phyloP scores from a whole-genome alignment of 2,888 invertebrate species.

The Morpho achilles region DNA sequence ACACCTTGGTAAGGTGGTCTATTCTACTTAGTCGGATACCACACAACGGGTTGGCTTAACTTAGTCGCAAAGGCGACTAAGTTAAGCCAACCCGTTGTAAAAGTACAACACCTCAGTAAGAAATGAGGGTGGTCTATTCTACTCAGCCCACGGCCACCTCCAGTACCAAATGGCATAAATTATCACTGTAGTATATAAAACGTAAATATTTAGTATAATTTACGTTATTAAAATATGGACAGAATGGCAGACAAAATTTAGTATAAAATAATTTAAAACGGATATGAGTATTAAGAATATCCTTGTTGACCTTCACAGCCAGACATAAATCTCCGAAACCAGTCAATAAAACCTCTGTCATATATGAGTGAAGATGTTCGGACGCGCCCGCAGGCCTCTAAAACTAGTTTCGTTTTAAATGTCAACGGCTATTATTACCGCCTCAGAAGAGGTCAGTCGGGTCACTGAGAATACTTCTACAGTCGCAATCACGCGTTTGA shows the following conservation, averaged over 20 bases:
- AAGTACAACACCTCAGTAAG: too few species aligned
- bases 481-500: constrained; percentile 26
- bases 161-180: too few species aligned
- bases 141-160: too few species aligned
- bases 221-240: constrained; percentile 1
- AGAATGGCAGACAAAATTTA: not conserved
- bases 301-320: constrained; percentile 22
- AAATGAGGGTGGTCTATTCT: too few species aligned
- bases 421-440: constrained; percentile 69
- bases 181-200: too few species aligned
- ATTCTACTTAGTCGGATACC: too few species aligned
- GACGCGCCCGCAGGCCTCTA: constrained; percentile 38
- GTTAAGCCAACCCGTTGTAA: too few species aligned
- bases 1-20: too few species aligned
- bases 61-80: too few species aligned
- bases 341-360: constrained; percentile 37
- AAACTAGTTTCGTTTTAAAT: constrained; percentile 67
- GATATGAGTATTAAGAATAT: constrained; percentile 12
- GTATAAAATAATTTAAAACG: constrained; percentile 12
- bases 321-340: constrained; percentile 40
- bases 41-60: too few species aligned
- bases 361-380: constrained; percentile 32
- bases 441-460: constrained; percentile 46
- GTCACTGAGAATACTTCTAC: constrained; percentile 40
- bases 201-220: too few species aligned